phyloP scores from a whole-genome alignment of 2,113 vertebrate genomes.

The Neopipo cinnamomea region DNA sequence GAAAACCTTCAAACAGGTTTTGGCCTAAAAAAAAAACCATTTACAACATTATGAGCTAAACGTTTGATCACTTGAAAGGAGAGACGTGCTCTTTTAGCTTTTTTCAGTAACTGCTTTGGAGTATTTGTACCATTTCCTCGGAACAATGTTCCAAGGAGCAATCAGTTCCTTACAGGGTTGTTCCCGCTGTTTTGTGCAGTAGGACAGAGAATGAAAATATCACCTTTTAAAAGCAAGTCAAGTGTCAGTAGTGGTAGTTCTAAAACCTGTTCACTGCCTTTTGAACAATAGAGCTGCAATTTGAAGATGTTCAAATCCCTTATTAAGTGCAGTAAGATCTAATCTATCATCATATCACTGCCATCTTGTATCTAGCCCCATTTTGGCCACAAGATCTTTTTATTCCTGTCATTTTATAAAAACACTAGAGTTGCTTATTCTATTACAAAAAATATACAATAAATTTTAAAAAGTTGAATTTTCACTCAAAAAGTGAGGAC shows the following conservation, averaged over 20 bases:
- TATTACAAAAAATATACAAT: background rate
- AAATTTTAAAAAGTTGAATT: background rate
- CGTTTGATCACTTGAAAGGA: background rate
- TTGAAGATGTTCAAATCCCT: background rate
- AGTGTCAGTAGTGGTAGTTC: background rate
- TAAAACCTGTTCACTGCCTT: background rate
- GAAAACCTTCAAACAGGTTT: background rate
- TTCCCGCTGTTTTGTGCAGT: background rate
- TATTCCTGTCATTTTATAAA: background rate
- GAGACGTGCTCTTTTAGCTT: background rate
- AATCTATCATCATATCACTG: background rate
- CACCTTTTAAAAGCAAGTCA: constrained; percentile 5
- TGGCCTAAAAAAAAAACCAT: background rate
- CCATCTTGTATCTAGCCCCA: background rate
- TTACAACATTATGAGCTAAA: background rate
- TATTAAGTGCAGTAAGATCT: background rate
- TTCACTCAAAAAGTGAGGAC: background rate
- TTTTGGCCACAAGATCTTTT: background rate
- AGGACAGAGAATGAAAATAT: background rate
- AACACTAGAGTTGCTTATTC: background rate
- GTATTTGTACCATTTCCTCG: background rate
- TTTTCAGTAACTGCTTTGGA: background rate
- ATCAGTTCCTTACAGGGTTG: background rate
- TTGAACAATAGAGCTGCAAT: background rate
- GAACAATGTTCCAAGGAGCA: background rate